Conservation (phyloP, 2,113 vertebrate species). For the Clarias batrachus region DNA sequence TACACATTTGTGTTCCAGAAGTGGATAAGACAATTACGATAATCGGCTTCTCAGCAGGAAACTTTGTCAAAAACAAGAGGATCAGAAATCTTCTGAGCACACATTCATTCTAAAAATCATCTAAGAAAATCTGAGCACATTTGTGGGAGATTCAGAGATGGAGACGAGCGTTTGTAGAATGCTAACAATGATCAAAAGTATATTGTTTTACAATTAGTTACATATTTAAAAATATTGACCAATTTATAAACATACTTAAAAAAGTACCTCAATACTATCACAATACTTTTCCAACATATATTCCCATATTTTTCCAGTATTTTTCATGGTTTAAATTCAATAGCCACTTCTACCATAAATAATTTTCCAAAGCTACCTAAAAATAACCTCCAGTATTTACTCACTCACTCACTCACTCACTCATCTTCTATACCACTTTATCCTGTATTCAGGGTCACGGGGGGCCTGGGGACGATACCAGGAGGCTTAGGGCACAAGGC, state of each 20-base stretch:
- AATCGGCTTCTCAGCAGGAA: slow-evolving; percentile 89
- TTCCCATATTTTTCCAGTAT: background rate
- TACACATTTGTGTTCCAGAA: slow-evolving; percentile 92
- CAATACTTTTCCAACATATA: background rate
- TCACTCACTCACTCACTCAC: no score
- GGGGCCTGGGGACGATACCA: no score
- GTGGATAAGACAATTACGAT: slow-evolving; percentile 90
- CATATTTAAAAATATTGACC: background rate
- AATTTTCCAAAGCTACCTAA: background rate
- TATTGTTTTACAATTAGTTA: slow-evolving; percentile 27
- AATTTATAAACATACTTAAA: background rate
- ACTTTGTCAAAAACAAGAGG: slow-evolving; percentile 74
- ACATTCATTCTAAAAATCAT: slow-evolving; percentile 72
- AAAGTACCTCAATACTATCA: background rate
- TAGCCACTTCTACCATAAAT: background rate
- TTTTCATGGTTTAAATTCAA: background rate
- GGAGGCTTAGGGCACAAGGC: no score
- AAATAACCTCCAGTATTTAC: background rate
- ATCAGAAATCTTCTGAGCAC: slow-evolving; percentile 63
- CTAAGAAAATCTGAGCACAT: slow-evolving; percentile 81
- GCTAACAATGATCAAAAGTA: slow-evolving; percentile 26
- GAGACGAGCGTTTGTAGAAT: slow-evolving; percentile 45
- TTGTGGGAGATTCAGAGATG: slow-evolving; percentile 74
- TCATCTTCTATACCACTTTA: no score
- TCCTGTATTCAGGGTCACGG: no score